Evolutionary conservation across 1,140 invertebrate species (phyloP).

Genomic region (Drosophila tsacasi): DNA sequence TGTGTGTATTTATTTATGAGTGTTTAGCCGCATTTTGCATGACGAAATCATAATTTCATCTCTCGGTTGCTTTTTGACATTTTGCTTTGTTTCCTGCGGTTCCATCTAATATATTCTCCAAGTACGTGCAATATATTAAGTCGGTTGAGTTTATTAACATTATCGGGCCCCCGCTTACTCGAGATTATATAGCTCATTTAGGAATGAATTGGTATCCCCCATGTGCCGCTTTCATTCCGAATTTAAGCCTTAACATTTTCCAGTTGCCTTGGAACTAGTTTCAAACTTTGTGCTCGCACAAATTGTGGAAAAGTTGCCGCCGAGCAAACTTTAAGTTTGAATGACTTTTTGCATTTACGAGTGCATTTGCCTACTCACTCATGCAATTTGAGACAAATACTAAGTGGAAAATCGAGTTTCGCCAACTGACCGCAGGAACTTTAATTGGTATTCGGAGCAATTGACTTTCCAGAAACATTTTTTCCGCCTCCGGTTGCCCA

Average conservation of each 20-base stretch:
- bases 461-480: slow-evolving; percentile 38
- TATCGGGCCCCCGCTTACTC: slow-evolving; percentile 64
- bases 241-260: slow-evolving; percentile 54
- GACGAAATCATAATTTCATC: slow-evolving; percentile 82
- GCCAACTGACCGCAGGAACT: slow-evolving; percentile 38
- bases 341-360: slow-evolving; percentile 72
- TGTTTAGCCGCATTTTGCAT: slow-evolving; percentile 78
- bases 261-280: slow-evolving; percentile 29
- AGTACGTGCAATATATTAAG: slow-evolving; percentile 73
- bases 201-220: slow-evolving; percentile 25
- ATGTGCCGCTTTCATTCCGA: background rate
- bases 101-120: slow-evolving; percentile 52
- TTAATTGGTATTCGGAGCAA: slow-evolving; percentile 47
- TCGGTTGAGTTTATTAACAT: slow-evolving; percentile 66
- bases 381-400: slow-evolving; percentile 41
- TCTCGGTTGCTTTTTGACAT: slow-evolving; percentile 61
- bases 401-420: slow-evolving; percentile 49
- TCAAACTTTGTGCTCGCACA: slow-evolving; percentile 38
- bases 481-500: background rate
- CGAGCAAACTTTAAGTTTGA: slow-evolving; percentile 65
- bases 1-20: slow-evolving; percentile 68
- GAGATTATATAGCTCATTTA: slow-evolving; percentile 70
- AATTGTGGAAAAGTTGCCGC: slow-evolving; percentile 58
- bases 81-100: slow-evolving; percentile 68
- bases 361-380: slow-evolving; percentile 52